Conservation (phyloP, 2,113 vertebrate genomes). For the Rhinopithecus roxellana region DNA sequence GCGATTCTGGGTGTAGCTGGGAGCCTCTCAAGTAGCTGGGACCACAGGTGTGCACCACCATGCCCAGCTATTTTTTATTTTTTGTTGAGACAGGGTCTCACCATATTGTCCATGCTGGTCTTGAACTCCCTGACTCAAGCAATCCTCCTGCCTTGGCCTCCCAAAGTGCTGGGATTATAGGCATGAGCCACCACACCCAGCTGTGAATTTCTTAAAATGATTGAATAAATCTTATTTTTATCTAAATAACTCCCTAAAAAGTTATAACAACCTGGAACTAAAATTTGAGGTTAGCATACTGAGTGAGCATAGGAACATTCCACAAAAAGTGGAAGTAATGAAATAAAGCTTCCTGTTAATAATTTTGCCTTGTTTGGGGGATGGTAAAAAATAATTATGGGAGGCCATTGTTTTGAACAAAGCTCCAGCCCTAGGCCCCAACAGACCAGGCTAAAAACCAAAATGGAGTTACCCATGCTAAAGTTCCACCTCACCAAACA, state of each 20-base stretch:
- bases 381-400: background rate
- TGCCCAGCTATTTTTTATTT: no score
- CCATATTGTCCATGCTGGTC: no score
- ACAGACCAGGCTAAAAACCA: background rate
- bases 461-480: background rate
- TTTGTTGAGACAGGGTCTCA: no score
- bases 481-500: background rate
- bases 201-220: no score
- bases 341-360: conserved; percentile 1
- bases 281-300: background rate
- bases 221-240: background rate
- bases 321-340: background rate
- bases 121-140: no score
- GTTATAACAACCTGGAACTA: background rate
- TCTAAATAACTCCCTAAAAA: background rate
- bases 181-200: no score
- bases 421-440: background rate
- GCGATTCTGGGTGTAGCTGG: no score
- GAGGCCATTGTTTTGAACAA: background rate
- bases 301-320: background rate
- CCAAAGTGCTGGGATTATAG: no score
- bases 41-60: no score
- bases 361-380: background rate
- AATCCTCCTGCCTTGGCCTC: no score
- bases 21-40: no score